Evolutionary conservation across 2,113 vertebrate genomes (phyloP).

Genomic region (Mustela nigripes): DNA sequence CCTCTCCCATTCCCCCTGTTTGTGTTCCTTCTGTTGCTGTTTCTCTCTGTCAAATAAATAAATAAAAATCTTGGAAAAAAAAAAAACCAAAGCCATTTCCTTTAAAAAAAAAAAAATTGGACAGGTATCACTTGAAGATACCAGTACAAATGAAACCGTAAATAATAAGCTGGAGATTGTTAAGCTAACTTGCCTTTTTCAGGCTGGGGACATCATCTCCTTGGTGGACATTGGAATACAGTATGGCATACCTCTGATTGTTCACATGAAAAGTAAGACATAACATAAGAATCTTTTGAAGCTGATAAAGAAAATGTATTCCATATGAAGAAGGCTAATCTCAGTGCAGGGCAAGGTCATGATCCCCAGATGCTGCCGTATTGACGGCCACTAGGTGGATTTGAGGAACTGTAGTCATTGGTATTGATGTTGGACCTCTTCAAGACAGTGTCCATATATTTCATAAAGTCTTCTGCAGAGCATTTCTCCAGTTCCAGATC

Average conservation of each 20-base stretch:
- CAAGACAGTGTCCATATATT: neutral
- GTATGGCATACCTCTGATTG: constrained; percentile 76
- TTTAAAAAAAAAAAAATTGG: constrained; percentile 87
- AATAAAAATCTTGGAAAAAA: too few species aligned
- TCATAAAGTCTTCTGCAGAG: neutral
- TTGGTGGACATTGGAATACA: constrained; percentile 95
- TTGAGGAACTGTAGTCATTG: neutral
- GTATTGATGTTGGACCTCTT: neutral
- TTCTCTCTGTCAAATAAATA: too few species aligned
- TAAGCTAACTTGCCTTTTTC: constrained; percentile 91
- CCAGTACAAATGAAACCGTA: constrained; percentile 94
- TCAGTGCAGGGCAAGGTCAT: neutral
- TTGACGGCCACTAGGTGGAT: neutral
- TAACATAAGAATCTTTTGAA: neutral
- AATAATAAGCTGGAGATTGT: constrained; percentile 95
- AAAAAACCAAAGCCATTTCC: too few species aligned
- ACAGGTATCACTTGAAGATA: constrained; percentile 93
- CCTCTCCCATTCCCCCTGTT: too few species aligned
- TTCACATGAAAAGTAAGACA: neutral
- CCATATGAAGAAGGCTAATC: neutral
- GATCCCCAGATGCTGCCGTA: neutral
- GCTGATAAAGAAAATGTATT: constrained; percentile 11
- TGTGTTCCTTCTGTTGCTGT: too few species aligned
- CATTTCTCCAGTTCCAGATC: neutral
- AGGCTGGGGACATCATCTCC: constrained; percentile 93